Base-by-base conservation (phyloP, 2,888 invertebrate genomes). In the Zootermopsis nevadensis region DNA sequence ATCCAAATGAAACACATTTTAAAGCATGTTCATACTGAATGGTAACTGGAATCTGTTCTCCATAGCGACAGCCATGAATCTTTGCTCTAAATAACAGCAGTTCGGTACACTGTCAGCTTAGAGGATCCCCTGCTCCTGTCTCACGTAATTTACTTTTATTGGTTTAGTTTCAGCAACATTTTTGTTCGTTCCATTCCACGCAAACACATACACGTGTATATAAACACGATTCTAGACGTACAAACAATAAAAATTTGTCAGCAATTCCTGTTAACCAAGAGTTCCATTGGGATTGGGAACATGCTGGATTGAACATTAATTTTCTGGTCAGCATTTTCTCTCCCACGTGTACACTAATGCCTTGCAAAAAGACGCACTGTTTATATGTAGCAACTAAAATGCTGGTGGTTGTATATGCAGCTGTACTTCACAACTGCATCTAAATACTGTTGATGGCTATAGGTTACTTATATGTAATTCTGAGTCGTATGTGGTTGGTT, bases 81-180 rank as follows among this genome's bases (percentile, higher is more conserved):
- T 72, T 35, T 72, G 33, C 24, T 60, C n/a, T 10, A 35, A 72
- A 72, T 31, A 72, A 60, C 60, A 60, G n/a, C 60, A 60, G n/a
- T 60, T 60, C 60, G 60, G 60, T n/a, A n/a, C 48, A 19, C 4
- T 24, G 72, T 33, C 72, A 24, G 22, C 72, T 72, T 19, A 3
- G 33, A 33, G 22, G 35, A 33, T 6, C 33, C 38, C 35, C 27
- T 1, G n/a, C 12, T 42, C 4, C 42, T 76, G 76, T 6, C 76
- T 3, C 76, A 35, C 76, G 6, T 76, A 76, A 76, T 76, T 76
- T 42, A 76, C 76, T 42, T 76, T 76, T 76, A 76, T 76, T 76
- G 76, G 38, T 38, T 76, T 12, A 76, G 76, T 42, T 42, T 42
- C 76, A 38, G 76, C 22, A 42, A 42, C 10, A 76, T 42, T 76